Conservation (phyloP, 2,797 vertebrate genomes). For the Falco novaeseelandiae region DNA sequence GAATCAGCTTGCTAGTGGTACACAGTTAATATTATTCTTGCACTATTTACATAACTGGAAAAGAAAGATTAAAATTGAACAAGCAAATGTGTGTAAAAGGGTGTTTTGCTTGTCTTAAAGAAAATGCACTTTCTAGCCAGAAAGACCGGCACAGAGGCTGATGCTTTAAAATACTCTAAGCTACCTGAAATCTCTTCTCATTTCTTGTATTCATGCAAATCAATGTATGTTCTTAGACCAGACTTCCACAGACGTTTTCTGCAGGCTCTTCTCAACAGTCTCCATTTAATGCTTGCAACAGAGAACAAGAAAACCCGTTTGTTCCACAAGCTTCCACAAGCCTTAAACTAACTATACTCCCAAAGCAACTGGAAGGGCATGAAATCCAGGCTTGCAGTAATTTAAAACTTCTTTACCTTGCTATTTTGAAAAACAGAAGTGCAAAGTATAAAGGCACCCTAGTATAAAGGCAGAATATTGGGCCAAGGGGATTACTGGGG, state of each 20-base stretch:
- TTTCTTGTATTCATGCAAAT: background rate
- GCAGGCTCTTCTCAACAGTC: background rate
- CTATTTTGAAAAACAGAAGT: background rate
- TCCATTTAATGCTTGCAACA: background rate
- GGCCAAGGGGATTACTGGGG: background rate
- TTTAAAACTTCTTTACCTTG: background rate
- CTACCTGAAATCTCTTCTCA: background rate
- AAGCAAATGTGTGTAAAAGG: background rate
- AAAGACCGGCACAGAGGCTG: background rate
- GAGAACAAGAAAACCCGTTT: background rate
- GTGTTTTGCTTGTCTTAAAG: background rate
- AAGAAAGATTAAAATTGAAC: background rate
- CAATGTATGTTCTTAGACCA: background rate
- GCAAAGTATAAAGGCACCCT: no score
- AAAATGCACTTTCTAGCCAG: background rate
- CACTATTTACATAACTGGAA: constrained; percentile 22
- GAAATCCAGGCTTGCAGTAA: background rate
- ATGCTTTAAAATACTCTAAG: background rate
- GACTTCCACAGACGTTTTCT: background rate
- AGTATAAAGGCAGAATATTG: no score
- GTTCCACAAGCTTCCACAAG: background rate
- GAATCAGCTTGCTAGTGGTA: background rate
- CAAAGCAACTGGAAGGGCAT: background rate
- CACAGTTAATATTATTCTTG: background rate
- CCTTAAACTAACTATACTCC: background rate